Evolutionary conservation across 2,888 invertebrate genomes (phyloP).

Genomic region (Sarcophaga carnaria): DNA sequence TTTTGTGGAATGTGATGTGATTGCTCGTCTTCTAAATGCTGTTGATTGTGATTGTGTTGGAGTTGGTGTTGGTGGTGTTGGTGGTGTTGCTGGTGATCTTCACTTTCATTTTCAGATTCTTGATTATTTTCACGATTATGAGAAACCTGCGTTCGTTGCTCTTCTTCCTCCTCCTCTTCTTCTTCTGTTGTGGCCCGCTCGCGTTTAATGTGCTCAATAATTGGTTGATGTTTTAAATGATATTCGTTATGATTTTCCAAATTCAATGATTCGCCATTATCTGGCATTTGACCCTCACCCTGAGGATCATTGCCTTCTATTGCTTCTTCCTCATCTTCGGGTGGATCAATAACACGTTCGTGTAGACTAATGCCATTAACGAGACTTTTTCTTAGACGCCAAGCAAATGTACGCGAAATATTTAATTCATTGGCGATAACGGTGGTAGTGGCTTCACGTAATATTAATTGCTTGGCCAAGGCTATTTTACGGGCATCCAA

Average conservation of each 20-base stretch:
- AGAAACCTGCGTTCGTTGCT: constrained; percentile 67
- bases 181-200: constrained; percentile 70
- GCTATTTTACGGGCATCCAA: constrained; percentile 80
- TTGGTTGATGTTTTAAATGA: constrained; percentile 62
- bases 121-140: constrained; percentile 55
- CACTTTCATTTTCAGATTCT: constrained; percentile 46
- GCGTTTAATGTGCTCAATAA: constrained; percentile 59
- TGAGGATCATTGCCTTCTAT: constrained; percentile 34
- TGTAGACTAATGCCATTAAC: constrained; percentile 80
- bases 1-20: constrained; percentile 10
- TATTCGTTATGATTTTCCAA: constrained; percentile 38
- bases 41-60: constrained; percentile 55
- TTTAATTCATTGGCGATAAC: constrained; percentile 80
- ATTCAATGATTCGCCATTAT: constrained; percentile 21
- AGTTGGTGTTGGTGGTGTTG: constrained; percentile 45
- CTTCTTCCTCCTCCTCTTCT: constrained; percentile 75
- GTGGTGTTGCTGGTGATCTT: constrained; percentile 12
- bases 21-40: constrained; percentile 21
- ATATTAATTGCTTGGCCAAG: constrained; percentile 79
- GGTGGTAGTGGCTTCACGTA: constrained; percentile 80
- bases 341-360: constrained; percentile 79
- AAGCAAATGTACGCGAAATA: constrained; percentile 80
- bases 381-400: constrained; percentile 80
- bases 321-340: constrained; percentile 67
- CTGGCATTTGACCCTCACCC: not conserved